Percentiles rank a stretch among this genome's conserved stretches.
Evolutionary conservation across 2,888 invertebrate genomes (phyloP).

Genomic region (Portevinia maculata): DNA sequence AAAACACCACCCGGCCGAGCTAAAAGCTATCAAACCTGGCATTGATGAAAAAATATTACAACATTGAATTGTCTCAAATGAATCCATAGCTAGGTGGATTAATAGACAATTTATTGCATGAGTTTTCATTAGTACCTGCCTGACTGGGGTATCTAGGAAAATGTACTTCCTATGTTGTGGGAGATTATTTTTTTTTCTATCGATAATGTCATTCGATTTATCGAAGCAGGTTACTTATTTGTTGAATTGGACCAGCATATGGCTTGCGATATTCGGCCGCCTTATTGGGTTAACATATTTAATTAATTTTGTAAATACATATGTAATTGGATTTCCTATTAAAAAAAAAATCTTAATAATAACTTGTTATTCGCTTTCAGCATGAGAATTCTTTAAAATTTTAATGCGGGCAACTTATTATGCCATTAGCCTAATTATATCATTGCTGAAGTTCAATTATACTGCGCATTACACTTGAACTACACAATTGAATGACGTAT

Average conservation of each 20-base stretch:
- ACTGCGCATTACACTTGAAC: too few relatives aligned
- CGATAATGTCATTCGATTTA: constrained; percentile 22
- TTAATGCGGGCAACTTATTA: too few relatives aligned
- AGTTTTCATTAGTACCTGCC: constrained; percentile 3
- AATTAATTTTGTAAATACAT: too few relatives aligned
- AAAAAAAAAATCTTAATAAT: too few relatives aligned
- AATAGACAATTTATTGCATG: constrained; percentile 39
- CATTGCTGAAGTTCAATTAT: too few relatives aligned
- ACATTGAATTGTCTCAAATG: constrained; percentile 8
- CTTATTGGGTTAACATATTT: too few relatives aligned
- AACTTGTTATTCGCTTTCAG: too few relatives aligned
- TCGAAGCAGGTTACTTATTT: neutral
- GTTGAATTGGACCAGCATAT: neutral
- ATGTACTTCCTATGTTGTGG: constrained; percentile 61
- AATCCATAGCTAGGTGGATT: constrained; percentile 10
- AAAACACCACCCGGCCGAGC: constrained; percentile 1
- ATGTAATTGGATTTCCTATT: too few relatives aligned
- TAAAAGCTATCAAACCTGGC: neutral
- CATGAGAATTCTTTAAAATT: too few relatives aligned
- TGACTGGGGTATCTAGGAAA: constrained; percentile 4
- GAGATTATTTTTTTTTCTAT: constrained; percentile 21
- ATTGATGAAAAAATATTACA: constrained; percentile 8
- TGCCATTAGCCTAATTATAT: too few relatives aligned
- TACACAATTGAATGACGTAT: too few relatives aligned
- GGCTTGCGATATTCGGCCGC: neutral